These are phyloP conservation scores for Alitta virens DNA, from an alignment of 2,888 invertebrate genomes.

Conservation along the genomic window DNA sequence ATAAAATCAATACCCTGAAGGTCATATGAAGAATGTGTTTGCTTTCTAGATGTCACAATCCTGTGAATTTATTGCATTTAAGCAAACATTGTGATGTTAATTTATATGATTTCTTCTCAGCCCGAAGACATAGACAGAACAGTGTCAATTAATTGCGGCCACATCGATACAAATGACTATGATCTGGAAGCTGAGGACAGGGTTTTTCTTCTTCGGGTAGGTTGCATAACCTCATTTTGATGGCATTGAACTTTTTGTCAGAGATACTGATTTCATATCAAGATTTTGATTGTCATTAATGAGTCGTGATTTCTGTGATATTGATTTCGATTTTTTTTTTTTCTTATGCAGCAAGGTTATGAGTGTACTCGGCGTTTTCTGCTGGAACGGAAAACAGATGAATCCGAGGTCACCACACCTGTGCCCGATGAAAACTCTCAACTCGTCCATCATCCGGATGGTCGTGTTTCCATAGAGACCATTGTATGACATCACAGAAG, in stretches of 20 bases:
- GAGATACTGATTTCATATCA: neutral
- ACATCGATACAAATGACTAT: constrained; percentile 52
- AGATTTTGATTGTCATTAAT: neutral
- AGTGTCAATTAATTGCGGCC: constrained; percentile 54
- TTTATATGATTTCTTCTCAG: constrained; percentile 12
- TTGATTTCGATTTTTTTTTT: neutral
- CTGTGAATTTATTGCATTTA: too few relatives aligned
- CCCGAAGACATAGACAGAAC: constrained; percentile 43
- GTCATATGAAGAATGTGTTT: neutral
- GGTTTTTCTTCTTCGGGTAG: constrained; percentile 47
- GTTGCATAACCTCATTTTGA: neutral
- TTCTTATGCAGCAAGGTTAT: constrained; percentile 42
- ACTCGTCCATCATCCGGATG: too few relatives aligned
- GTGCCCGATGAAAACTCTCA: too few relatives aligned
- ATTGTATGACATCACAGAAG: too few relatives aligned
- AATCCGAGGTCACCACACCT: too few relatives aligned
- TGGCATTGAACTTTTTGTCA: too few relatives aligned
- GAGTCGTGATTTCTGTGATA: neutral
- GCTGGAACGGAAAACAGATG: constrained; percentile 3
- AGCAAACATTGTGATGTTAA: too few relatives aligned
- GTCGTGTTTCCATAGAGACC: too few relatives aligned
- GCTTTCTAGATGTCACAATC: neutral
- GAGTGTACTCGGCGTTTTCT: constrained; percentile 23
- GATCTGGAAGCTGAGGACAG: constrained; percentile 45
- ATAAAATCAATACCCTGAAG: neutral